phyloP scores from a whole-genome alignment of 2,797 vertebrate genomes.

The Acrossocheilus fasciatus region DNA sequence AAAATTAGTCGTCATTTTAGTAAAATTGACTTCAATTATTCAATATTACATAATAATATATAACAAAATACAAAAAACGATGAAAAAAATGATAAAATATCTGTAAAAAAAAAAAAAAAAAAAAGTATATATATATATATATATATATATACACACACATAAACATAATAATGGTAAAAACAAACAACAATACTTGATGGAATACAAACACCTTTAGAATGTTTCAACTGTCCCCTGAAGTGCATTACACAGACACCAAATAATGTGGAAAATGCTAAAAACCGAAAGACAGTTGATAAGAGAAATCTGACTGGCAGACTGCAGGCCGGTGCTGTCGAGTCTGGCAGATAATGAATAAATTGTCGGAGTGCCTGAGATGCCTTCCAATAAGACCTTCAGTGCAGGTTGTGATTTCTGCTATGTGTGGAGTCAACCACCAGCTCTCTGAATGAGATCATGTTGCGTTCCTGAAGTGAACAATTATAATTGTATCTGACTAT shows the following conservation, averaged over 20 bases:
- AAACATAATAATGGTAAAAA: background rate
- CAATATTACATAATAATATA: no score
- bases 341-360: constrained; percentile 57
- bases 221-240: constrained; percentile 26
- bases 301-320: constrained; percentile 49
- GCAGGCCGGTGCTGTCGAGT: constrained; percentile 50
- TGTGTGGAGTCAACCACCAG: constrained; percentile 46
- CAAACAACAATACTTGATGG: constrained; percentile 23
- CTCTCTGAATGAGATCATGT: constrained; percentile 53
- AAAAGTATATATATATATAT: no score
- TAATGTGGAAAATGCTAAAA: constrained; percentile 54
- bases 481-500: constrained; percentile 9
- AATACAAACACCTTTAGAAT: constrained; percentile 31
- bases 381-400: constrained; percentile 58
- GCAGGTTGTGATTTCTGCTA: constrained; percentile 43
- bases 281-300: constrained; percentile 51
- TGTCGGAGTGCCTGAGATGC: constrained; percentile 55
- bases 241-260: constrained; percentile 47
- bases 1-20: background rate
- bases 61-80: background rate
- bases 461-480: constrained; percentile 48
- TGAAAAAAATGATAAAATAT: background rate
- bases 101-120: no score
- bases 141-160: no score
- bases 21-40: background rate